Evolutionary conservation across 2,888 invertebrate species (phyloP).

Genomic region (Diploptera punctata): DNA sequence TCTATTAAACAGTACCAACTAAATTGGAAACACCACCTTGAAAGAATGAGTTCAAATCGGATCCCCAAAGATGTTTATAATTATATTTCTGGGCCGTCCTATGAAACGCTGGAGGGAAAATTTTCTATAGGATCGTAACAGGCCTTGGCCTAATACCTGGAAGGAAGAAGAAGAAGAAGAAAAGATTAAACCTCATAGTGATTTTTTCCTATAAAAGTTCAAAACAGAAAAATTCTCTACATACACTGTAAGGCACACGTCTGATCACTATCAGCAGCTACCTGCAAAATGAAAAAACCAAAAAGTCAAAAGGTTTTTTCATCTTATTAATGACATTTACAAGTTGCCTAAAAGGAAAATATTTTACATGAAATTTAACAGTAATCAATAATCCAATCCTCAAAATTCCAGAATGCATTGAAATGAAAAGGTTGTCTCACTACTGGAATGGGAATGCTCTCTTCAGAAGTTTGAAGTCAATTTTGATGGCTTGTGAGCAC

Average conservation of each 20-base stretch:
- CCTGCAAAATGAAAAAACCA: neutral
- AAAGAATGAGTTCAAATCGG: too few relatives aligned
- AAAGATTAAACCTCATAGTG: too few relatives aligned
- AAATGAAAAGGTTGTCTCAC: neutral
- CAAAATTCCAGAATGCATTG: neutral
- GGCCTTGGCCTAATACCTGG: too few relatives aligned
- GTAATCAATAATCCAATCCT: neutral
- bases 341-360: neutral
- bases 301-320: neutral
- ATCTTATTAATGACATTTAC: neutral
- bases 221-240: neutral
- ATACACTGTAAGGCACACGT: neutral
- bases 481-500: neutral
- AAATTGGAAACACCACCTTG: too few relatives aligned
- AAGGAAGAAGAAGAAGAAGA: too few relatives aligned
- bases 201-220: too few relatives aligned
- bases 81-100: too few relatives aligned
- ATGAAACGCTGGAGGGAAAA: too few relatives aligned
- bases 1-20: too few relatives aligned
- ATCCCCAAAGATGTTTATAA: too few relatives aligned
- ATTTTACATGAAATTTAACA: neutral
- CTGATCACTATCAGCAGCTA: neutral
- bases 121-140: too few relatives aligned
- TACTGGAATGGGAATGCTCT: neutral
- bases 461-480: neutral